Conservation (phyloP, 2,888 invertebrate species). For the Volucella inanis region DNA sequence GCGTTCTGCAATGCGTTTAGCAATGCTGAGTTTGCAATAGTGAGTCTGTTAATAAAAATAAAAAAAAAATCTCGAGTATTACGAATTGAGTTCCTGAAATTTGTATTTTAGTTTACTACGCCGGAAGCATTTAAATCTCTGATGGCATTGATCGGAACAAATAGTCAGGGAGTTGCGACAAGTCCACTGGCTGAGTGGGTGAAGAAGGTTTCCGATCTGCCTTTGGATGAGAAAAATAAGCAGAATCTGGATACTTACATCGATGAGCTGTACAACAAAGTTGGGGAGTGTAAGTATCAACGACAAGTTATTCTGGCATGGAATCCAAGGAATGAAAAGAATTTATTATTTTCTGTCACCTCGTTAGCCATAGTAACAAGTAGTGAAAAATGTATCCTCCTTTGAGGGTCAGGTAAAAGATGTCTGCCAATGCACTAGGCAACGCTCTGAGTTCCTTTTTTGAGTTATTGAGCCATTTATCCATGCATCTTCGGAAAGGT, state of each 20-base stretch:
- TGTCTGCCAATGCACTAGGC: too few relatives aligned
- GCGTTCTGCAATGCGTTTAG: slow-evolving; percentile 81
- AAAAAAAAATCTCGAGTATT: background rate
- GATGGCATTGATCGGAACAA: slow-evolving; percentile 91
- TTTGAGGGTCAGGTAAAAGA: too few relatives aligned
- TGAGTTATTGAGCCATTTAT: too few relatives aligned
- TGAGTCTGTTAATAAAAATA: slow-evolving; percentile 65
- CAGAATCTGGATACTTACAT: slow-evolving; percentile 89
- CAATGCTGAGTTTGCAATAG: slow-evolving; percentile 79
- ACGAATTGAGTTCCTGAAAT: slow-evolving; percentile 22
- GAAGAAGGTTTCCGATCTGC: slow-evolving; percentile 88
- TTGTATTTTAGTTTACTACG: slow-evolving; percentile 85
- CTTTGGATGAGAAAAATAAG: slow-evolving; percentile 87
- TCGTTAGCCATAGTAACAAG: too few relatives aligned
- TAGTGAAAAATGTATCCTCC: too few relatives aligned
- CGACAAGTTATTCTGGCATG: too few relatives aligned
- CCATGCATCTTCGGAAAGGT: too few relatives aligned
- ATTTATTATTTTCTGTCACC: too few relatives aligned
- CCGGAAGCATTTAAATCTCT: slow-evolving; percentile 91
- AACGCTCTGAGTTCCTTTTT: too few relatives aligned
- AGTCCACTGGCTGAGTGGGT: slow-evolving; percentile 95
- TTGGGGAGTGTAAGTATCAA: slow-evolving; percentile 88
- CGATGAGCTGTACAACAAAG: slow-evolving; percentile 91
- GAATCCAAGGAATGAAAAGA: too few relatives aligned
- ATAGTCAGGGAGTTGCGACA: slow-evolving; percentile 97